phyloP scores from a whole-genome alignment of 2,113 vertebrate genomes.

The Charadrius vociferus region DNA sequence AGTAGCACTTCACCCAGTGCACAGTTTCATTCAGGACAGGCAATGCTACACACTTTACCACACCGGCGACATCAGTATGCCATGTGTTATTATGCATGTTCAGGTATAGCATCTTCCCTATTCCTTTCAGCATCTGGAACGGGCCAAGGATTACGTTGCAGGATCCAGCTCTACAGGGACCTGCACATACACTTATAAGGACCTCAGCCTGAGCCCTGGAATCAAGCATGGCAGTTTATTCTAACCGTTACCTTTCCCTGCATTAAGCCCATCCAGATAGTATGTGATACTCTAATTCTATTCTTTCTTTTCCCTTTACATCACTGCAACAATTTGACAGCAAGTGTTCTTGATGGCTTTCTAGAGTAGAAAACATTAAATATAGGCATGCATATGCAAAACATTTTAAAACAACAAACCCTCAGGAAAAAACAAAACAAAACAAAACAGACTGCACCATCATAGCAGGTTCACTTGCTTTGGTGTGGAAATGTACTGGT shows the following conservation, averaged over 20 bases:
- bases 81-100: neutral
- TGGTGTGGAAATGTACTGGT: neutral
- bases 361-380: neutral
- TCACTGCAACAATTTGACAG: neutral
- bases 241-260: neutral
- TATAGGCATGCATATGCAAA: neutral
- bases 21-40: neutral
- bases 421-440: neutral
- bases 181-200: neutral
- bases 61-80: fast-evolving
- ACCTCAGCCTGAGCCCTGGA: neutral
- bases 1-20: neutral
- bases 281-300: neutral
- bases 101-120: neutral
- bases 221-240: neutral
- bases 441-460: neutral
- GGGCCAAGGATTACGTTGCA: neutral
- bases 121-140: neutral
- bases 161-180: neutral
- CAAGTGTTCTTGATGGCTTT: fast-evolving
- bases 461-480: neutral
- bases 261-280: neutral
- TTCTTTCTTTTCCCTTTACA: neutral
- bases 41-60: neutral
- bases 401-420: neutral